Percentiles rank a stretch among this genome's conserved stretches.
These are phyloP conservation scores for Tragopan temminckii DNA, from an alignment of 2,797 vertebrate genomes.

Conservation along the genomic window DNA sequence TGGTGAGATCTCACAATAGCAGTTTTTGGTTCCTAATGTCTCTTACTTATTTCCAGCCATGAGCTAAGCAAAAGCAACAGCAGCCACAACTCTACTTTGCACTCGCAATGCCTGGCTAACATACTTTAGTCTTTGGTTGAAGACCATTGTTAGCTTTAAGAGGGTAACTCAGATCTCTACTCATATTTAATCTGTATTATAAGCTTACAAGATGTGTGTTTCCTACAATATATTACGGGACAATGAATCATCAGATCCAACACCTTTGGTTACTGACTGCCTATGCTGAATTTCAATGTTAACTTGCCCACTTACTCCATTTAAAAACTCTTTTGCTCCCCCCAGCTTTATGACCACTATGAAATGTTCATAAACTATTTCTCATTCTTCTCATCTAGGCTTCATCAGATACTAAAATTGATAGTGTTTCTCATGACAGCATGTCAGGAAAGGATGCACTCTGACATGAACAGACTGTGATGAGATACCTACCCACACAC, in stretches of 20 bases:
- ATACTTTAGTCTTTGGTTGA: background rate
- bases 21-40: background rate
- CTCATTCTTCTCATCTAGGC: background rate
- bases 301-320: background rate
- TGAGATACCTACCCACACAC: constrained; percentile 91
- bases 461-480: background rate
- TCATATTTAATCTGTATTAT: background rate
- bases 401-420: background rate
- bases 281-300: background rate
- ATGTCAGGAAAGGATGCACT: background rate
- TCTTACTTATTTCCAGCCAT: background rate
- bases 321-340: background rate
- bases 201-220: background rate
- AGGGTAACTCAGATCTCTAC: background rate
- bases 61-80: background rate
- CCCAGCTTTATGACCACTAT: background rate
- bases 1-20: background rate
- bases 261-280: background rate
- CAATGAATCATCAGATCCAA: background rate
- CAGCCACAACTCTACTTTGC: rapidly evolving
- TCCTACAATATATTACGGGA: background rate
- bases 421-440: background rate
- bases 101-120: background rate
- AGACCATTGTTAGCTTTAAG: background rate
- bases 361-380: background rate